phyloP scores from a whole-genome alignment of 2,113 vertebrate species.

The Hassar affinis region DNA sequence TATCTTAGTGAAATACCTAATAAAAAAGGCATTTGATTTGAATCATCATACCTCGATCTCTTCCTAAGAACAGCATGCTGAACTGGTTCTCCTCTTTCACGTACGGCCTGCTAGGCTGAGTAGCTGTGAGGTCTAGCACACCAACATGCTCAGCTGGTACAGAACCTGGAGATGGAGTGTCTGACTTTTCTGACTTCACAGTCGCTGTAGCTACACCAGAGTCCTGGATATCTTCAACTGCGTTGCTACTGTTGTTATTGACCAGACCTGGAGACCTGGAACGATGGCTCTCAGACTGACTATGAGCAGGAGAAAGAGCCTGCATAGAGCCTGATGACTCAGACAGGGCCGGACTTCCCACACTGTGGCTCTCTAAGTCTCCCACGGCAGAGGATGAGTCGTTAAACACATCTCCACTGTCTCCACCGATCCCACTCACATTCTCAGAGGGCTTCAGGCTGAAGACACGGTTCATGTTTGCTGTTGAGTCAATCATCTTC shows the following conservation, averaged over 20 bases:
- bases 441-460: constrained; percentile 82
- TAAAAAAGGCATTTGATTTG: neutral
- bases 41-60: constrained; percentile 90
- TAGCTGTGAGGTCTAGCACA: constrained; percentile 92
- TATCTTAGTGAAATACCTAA: neutral
- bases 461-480: constrained; percentile 82
- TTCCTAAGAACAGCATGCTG: constrained; percentile 93
- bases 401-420: constrained; percentile 83
- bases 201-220: constrained; percentile 68
- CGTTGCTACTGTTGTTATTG: constrained; percentile 64
- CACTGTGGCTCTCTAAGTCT: constrained; percentile 89
- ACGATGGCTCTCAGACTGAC: constrained; percentile 84
- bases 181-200: constrained; percentile 93
- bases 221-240: constrained; percentile 79
- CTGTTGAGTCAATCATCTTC: constrained; percentile 95
- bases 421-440: constrained; percentile 77
- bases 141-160: constrained; percentile 81
- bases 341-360: constrained; percentile 90
- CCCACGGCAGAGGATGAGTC: constrained; percentile 84
- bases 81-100: constrained; percentile 96
- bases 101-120: constrained; percentile 80
- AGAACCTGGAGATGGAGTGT: constrained; percentile 81
- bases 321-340: constrained; percentile 92
- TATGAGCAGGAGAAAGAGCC: constrained; percentile 85
- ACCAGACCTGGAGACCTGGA: constrained; percentile 86